phyloP scores from a whole-genome alignment of 37 sponge, comb jelly and placozoan species.

The Ephydatia muelleri region DNA sequence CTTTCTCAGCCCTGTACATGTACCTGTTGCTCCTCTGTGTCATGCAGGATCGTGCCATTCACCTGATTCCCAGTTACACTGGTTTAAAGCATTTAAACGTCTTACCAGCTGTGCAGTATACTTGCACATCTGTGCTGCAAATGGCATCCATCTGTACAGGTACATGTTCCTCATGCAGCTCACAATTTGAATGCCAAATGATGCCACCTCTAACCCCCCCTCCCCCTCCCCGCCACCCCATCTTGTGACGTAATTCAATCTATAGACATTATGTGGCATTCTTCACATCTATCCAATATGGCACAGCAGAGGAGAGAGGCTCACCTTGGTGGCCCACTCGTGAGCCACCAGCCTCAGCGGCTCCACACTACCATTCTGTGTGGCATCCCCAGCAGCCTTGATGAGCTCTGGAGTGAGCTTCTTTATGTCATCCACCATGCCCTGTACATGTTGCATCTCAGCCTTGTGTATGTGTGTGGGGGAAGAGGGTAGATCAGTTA shows the following conservation, averaged over 20 bases:
- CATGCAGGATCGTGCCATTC: too few relatives aligned
- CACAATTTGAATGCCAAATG: too few relatives aligned
- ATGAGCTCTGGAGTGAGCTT: constrained; percentile 67
- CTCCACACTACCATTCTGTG: constrained; percentile 17
- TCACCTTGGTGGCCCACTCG: constrained; percentile 89
- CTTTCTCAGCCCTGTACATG: not conserved
- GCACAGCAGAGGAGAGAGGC: not conserved
- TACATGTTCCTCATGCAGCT: not conserved
- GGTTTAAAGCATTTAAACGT: too few relatives aligned
- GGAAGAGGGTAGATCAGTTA: not conserved
- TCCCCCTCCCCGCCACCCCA: not conserved
- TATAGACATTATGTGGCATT: too few relatives aligned
- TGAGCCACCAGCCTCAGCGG: constrained; percentile 58
- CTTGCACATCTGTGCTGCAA: too few relatives aligned
- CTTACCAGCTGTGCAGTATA: too few relatives aligned
- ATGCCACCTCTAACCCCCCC: not conserved
- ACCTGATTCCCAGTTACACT: too few relatives aligned
- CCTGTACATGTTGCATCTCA: constrained; percentile 49
- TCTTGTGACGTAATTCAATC: not conserved
- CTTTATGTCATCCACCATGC: constrained; percentile 35
- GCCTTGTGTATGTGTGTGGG: not conserved
- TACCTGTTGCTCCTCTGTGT: too few relatives aligned
- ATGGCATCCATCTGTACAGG: too few relatives aligned
- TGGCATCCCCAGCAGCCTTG: constrained; percentile 46
- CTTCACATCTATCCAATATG: not conserved